Conservation (phyloP, 2,797 vertebrate species). For the Zenarchopterus dispar region DNA sequence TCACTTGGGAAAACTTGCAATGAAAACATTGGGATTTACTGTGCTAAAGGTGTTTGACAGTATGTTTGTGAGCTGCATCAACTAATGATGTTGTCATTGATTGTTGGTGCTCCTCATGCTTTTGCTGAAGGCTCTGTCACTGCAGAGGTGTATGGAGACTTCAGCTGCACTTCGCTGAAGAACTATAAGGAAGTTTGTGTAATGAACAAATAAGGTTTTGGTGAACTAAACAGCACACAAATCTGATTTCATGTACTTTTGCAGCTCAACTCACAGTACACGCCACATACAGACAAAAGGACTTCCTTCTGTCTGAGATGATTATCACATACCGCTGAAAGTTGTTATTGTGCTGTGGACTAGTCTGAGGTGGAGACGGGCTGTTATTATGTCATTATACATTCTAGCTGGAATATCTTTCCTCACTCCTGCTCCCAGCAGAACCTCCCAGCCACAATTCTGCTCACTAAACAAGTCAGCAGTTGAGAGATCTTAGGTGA, state of each 20-base stretch:
- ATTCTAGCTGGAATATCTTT: constrained; percentile 56
- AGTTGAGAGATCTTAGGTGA: constrained; percentile 51
- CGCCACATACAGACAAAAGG: constrained; percentile 33
- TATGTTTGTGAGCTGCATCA: constrained; percentile 4
- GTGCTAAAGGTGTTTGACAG: constrained; percentile 8
- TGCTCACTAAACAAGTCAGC: constrained; percentile 50
- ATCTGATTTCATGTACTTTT: too few species aligned
- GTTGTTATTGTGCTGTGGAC: constrained; percentile 59
- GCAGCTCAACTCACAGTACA: constrained; percentile 12
- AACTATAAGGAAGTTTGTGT: constrained; percentile 1
- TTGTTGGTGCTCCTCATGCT: constrained; percentile 5
- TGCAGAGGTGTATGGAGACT: neutral
- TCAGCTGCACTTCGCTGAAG: constrained; percentile 7
- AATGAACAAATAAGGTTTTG: too few species aligned
- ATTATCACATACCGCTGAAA: constrained; percentile 48
- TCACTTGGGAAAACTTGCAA: neutral
- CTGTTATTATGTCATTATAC: constrained; percentile 68
- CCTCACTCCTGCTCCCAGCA: constrained; percentile 35
- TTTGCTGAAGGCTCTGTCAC: neutral
- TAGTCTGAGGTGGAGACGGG: constrained; percentile 59
- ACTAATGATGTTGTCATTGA: constrained; percentile 5
- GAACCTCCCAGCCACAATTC: constrained; percentile 34
- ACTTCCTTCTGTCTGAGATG: constrained; percentile 38
- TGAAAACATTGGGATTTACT: neutral
- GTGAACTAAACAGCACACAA: too few species aligned